A percentile compares a stretch with the other conserved stretches of the same genome.
Evolutionary conservation across 2,888 invertebrate genomes (phyloP).

Genomic region (Diarsia rubi): DNA sequence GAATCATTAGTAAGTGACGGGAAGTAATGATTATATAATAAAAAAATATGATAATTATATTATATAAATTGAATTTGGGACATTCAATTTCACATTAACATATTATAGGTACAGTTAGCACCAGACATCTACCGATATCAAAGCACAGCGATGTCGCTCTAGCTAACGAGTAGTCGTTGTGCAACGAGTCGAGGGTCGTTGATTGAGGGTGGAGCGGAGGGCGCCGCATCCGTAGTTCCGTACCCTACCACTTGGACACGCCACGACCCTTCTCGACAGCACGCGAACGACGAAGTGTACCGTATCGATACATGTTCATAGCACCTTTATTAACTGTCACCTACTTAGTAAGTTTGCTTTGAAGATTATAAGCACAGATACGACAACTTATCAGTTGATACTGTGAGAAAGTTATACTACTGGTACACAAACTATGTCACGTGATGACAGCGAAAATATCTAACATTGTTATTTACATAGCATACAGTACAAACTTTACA

Average conservation of each 20-base stretch:
- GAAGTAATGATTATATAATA: too few species aligned
- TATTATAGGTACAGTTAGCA: conserved; percentile 23
- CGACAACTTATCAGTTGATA: conserved; percentile 56
- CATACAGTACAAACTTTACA: neutral
- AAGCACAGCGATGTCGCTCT: conserved; percentile 60
- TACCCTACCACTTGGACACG: conserved; percentile 85
- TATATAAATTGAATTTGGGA: too few species aligned
- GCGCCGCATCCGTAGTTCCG: conserved; percentile 67
- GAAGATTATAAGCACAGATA: conserved; percentile 32
- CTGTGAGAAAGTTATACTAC: conserved; percentile 51
- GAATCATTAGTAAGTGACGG: too few species aligned
- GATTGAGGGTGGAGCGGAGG: conserved; percentile 75
- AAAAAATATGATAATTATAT: too few species aligned
- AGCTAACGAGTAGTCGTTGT: conserved; percentile 70
- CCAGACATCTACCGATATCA: conserved; percentile 40
- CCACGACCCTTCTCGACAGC: conserved; percentile 76
- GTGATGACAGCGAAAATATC: conserved; percentile 27
- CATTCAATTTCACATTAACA: neutral
- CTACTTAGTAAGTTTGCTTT: conserved; percentile 48
- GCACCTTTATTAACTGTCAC: conserved; percentile 47
- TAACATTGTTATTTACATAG: conserved; percentile 9
- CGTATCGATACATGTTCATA: conserved; percentile 43
- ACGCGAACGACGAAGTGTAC: conserved; percentile 62
- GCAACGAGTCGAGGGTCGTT: conserved; percentile 77
- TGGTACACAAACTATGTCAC: conserved; percentile 20